phyloP scores from a whole-genome alignment of 2,113 vertebrate species.

The Trematocara nigrifrons region DNA sequence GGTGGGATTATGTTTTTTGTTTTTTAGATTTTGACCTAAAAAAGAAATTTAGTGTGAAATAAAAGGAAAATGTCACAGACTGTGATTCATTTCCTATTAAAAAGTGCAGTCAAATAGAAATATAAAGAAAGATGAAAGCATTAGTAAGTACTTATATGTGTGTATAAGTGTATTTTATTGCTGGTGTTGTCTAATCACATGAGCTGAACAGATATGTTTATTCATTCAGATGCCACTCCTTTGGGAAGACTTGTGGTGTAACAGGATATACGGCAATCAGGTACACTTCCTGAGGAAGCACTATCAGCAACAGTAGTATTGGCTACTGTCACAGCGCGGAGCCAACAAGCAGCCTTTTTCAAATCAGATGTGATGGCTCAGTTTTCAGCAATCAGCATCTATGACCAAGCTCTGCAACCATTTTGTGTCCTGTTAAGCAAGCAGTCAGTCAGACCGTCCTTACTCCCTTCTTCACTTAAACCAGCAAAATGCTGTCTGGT shows the following conservation, averaged over 20 bases:
- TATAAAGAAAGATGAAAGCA: not conserved
- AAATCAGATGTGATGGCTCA: conserved; percentile 43
- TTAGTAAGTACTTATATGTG: not conserved
- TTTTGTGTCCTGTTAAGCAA: conserved; percentile 16
- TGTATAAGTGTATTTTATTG: not conserved
- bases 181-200: not conserved
- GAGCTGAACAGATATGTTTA: not conserved
- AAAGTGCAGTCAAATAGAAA: not conserved
- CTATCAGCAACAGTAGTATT: not conserved
- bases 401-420: conserved; percentile 18
- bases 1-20: not conserved
- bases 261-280: conserved; percentile 1
- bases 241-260: not conserved
- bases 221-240: not conserved
- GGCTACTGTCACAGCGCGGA: not conserved
- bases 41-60: not conserved
- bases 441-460: conserved; percentile 1
- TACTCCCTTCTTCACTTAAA: not conserved
- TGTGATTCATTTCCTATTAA: not conserved
- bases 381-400: conserved; percentile 11
- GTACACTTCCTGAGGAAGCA: conserved; percentile 11
- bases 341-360: not conserved
- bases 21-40: not conserved
- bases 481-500: not conserved
- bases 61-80: not conserved